Conservation (phyloP, 2,797 vertebrate species). For the Cyclopterus lumpus region DNA sequence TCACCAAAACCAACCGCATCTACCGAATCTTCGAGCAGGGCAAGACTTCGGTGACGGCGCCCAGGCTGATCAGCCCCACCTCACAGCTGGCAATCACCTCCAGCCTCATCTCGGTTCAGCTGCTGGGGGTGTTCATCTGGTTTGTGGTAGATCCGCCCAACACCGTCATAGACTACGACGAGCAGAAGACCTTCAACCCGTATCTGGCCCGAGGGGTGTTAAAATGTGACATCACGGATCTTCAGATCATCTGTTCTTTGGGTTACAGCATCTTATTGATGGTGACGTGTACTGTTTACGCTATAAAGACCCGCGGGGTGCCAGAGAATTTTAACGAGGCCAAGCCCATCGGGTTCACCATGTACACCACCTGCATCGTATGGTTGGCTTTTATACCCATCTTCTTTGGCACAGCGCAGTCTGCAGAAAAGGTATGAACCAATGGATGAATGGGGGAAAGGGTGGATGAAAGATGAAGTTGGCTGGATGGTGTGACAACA, state of each 20-base stretch:
- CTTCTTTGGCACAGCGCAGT: slow-evolving; percentile 95
- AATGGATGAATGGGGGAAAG: background rate
- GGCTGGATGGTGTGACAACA: background rate
- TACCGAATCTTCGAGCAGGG: slow-evolving; percentile 97
- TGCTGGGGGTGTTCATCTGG: slow-evolving; percentile 95
- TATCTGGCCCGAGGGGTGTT: slow-evolving; percentile 88
- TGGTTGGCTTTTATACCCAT: slow-evolving; percentile 99
- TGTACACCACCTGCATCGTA: slow-evolving; percentile 99
- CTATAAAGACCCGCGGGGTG: slow-evolving; percentile 95
- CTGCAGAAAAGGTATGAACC: slow-evolving; percentile 92
- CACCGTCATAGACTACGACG: slow-evolving; percentile 93
- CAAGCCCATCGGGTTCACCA: slow-evolving; percentile 96
- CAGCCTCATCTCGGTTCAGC: slow-evolving; percentile 93
- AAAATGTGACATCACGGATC: slow-evolving; percentile 95
- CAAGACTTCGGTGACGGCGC: slow-evolving; percentile 94
- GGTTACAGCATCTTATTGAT: slow-evolving; percentile 98
- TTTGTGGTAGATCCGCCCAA: slow-evolving; percentile 95
- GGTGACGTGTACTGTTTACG: slow-evolving; percentile 97
- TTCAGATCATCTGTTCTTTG: slow-evolving; percentile 94
- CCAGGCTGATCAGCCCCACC: slow-evolving; percentile 93
- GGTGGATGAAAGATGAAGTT: background rate
- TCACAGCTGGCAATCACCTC: slow-evolving; percentile 95
- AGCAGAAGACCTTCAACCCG: slow-evolving; percentile 90
- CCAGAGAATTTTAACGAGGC: slow-evolving; percentile 96
- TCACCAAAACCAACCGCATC: slow-evolving; percentile 98